Evolutionary conservation across 1,140 invertebrate species (phyloP).

Genomic region (Oreohelix idahoensis): DNA sequence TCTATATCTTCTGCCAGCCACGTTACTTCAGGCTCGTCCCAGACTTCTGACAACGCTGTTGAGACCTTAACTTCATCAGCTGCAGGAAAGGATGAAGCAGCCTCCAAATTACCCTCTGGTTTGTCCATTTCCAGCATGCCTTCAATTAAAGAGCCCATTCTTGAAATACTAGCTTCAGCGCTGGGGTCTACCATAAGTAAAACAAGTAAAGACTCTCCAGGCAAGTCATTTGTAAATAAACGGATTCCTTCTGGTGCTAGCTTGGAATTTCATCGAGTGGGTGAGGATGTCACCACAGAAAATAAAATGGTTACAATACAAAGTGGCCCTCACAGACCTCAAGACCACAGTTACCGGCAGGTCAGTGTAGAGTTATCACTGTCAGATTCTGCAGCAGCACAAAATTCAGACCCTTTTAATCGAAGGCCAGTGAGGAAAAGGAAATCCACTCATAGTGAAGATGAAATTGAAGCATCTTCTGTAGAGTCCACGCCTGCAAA

Average conservation of each 20-base stretch:
- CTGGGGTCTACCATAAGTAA: not conserved
- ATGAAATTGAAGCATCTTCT: not conserved
- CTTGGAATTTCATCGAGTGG: not conserved
- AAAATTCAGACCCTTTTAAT: not conserved
- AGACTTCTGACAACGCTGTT: not conserved
- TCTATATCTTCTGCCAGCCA: not conserved
- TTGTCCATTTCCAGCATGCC: conserved; percentile 5
- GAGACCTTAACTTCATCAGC: not conserved
- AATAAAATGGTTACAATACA: conserved; percentile 34
- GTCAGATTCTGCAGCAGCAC: not conserved
- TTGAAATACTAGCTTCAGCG: conserved; percentile 21
- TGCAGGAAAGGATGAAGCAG: not conserved
- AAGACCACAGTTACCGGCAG: not conserved
- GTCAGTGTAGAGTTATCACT: not conserved
- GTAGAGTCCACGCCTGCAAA: not conserved
- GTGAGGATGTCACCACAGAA: not conserved
- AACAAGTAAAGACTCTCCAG: not conserved
- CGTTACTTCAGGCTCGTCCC: not conserved
- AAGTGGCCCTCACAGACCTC: conserved; percentile 1
- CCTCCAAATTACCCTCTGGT: not conserved
- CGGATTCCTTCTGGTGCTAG: not conserved
- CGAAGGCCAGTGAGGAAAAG: conserved; percentile 43
- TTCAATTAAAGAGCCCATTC: conserved; percentile 36
- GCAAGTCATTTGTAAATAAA: conserved; percentile 4
- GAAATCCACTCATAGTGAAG: conserved; percentile 44